Evolutionary conservation across 2,888 invertebrate genomes (phyloP).

Genomic region (Terebella lapidaria): DNA sequence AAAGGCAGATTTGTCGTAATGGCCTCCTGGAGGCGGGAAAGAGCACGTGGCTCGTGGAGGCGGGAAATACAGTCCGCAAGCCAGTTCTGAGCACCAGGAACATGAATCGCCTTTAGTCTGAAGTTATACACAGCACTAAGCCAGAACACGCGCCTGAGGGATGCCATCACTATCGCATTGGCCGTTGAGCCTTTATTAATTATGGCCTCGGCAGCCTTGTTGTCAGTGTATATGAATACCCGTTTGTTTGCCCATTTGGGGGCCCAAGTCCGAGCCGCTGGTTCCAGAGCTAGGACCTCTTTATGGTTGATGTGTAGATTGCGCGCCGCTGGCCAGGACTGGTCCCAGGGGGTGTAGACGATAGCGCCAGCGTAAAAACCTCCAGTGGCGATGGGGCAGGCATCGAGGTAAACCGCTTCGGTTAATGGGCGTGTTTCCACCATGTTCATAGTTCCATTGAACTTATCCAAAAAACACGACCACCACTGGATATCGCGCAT

Average conservation of each 20-base stretch:
- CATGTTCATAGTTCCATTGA: neutral
- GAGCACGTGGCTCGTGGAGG: neutral
- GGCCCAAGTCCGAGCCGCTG: neutral
- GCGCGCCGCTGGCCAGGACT: neutral
- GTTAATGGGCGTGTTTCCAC: neutral
- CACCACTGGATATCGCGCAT: conserved; percentile 1
- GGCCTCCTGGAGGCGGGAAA: neutral
- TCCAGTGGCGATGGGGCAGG: neutral
- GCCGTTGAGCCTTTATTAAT: conserved; percentile 1
- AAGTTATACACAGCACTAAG: neutral
- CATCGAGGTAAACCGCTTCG: neutral
- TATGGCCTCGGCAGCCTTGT: neutral
- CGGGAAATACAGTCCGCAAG: neutral
- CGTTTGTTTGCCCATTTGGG: neutral
- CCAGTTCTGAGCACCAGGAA: neutral
- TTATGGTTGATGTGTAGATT: conserved; percentile 2
- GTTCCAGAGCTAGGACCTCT: neutral
- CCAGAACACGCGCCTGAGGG: neutral
- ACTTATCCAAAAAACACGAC: neutral
- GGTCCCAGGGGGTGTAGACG: neutral
- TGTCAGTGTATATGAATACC: conserved; percentile 4
- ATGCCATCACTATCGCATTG: neutral
- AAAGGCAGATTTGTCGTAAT: no score
- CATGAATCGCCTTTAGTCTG: neutral
- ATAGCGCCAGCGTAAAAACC: neutral